These are phyloP conservation scores for Trachops cirrhosus DNA, from an alignment of 2,797 vertebrate species.

Conservation along the genomic window DNA sequence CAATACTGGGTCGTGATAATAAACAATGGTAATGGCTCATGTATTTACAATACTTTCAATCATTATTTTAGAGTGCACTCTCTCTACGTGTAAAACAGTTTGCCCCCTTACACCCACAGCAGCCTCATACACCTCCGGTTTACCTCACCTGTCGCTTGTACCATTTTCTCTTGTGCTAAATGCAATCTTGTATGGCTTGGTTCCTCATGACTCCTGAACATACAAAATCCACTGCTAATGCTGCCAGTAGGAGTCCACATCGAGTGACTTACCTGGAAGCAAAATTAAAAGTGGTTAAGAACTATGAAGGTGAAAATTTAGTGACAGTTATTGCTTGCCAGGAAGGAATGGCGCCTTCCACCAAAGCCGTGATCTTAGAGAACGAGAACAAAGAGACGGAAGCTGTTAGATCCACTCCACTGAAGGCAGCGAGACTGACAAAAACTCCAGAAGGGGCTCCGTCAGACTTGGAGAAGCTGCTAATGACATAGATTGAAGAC, in stretches of 20 bases:
- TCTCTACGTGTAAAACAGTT: neutral
- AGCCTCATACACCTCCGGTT: neutral
- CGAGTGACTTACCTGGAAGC: neutral
- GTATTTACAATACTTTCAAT: neutral
- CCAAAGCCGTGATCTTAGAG: neutral
- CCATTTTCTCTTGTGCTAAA: neutral
- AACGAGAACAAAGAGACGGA: neutral
- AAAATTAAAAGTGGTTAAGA: neutral
- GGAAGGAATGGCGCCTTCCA: no score
- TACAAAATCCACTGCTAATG: neutral
- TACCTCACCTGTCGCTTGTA: neutral
- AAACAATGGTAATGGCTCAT: neutral
- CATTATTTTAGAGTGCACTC: neutral
- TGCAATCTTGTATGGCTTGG: neutral
- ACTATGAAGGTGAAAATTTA: neutral
- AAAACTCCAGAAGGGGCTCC: neutral
- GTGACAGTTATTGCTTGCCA: no score
- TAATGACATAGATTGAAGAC: neutral
- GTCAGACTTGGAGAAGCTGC: neutral
- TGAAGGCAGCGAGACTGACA: neutral
- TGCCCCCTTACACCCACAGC: neutral
- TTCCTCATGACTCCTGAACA: neutral
- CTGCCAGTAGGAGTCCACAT: neutral
- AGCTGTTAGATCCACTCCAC: neutral
- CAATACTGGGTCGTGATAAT: neutral